Conservation (phyloP, 2,797 vertebrate genomes). For the Sebastes cheni region DNA sequence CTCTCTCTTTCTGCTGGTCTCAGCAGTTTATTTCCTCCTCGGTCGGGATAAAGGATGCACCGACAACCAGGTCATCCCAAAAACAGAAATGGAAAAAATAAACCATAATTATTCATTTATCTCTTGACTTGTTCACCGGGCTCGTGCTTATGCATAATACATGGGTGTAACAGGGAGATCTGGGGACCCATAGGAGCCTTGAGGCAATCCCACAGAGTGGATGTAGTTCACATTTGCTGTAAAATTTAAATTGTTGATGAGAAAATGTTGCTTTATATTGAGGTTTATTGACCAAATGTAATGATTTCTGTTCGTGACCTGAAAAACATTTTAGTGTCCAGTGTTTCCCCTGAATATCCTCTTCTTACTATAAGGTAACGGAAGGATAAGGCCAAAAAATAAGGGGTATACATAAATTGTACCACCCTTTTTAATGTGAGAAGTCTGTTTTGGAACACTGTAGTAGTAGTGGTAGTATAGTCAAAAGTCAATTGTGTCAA, state of each 20-base stretch:
- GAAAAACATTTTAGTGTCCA: not conserved
- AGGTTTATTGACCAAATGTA: not conserved
- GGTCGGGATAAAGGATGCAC: slow-evolving; percentile 39
- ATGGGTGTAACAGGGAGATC: slow-evolving; percentile 43
- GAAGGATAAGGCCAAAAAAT: not conserved
- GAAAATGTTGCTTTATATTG: slow-evolving; percentile 1
- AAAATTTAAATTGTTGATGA: slow-evolving; percentile 28
- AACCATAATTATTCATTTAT: slow-evolving; percentile 58
- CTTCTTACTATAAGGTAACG: not conserved
- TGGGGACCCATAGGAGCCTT: slow-evolving; percentile 3
- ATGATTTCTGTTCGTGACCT: not conserved
- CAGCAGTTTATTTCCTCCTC: slow-evolving; percentile 49
- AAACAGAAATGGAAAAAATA: slow-evolving; percentile 48
- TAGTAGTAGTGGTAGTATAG: not conserved
- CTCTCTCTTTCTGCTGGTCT: slow-evolving; percentile 57
- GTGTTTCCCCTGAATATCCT: not conserved
- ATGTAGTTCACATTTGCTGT: not conserved
- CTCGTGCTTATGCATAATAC: slow-evolving; percentile 48
- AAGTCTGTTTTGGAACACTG: not conserved
- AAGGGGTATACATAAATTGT: not conserved
- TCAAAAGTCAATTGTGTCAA: no score
- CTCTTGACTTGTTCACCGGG: slow-evolving; percentile 52
- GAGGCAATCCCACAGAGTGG: slow-evolving; percentile 6
- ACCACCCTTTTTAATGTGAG: not conserved
- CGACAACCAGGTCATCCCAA: slow-evolving; percentile 55